Base-by-base conservation (phyloP, 2,797 vertebrate species). In the Gallinago nigripennis region DNA sequence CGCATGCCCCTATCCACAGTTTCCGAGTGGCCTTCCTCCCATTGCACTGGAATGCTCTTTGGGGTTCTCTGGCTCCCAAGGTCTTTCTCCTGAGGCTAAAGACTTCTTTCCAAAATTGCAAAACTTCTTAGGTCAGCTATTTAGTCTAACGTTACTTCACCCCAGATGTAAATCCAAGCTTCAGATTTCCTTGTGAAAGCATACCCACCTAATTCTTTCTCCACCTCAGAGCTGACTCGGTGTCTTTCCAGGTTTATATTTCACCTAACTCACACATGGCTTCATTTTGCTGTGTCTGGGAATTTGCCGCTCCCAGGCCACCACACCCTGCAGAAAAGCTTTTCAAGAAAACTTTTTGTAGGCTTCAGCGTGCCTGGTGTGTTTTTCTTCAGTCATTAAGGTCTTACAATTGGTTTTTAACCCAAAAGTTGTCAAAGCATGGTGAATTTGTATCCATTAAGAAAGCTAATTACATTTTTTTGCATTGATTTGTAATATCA, bases 271-370 rank as follows among this genome's bases (percentile, higher is more conserved):
- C 93, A 96, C 94, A 97, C 87, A 93, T 96, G 95, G 94, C 84
- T 95, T 96, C 89, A 31, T 93, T 97, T 96, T 97, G 31, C 92
- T 85, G 33, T n/a, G 84, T 92, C 92, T 97, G 94, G 94, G 94
- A 95, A 97, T 96, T 94, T 85, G 83, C 94, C 5, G 0, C 93
- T 96, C 95, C 94, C 94, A 87, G 89, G 77, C 30, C n/a, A 81
- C 95, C 95, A 91, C 94, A 82, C 94, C 93, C 94, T 68, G 60
- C 45, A 92, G 68, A 94, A 95, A 94, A 39, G 33, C 66, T 86
- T 93, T 94, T 95, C 57, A 91, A 45, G 76, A 88, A 92, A 86
- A n/a, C 4, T 63, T 95, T 80, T 39, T 41, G n/a, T 71, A 58
- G 46, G 50, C 43, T 95, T 87, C 50, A 80, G 64, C 18, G 16